Base-by-base conservation (phyloP, 1,140 invertebrate genomes). In the Drosophila kikkawai region DNA sequence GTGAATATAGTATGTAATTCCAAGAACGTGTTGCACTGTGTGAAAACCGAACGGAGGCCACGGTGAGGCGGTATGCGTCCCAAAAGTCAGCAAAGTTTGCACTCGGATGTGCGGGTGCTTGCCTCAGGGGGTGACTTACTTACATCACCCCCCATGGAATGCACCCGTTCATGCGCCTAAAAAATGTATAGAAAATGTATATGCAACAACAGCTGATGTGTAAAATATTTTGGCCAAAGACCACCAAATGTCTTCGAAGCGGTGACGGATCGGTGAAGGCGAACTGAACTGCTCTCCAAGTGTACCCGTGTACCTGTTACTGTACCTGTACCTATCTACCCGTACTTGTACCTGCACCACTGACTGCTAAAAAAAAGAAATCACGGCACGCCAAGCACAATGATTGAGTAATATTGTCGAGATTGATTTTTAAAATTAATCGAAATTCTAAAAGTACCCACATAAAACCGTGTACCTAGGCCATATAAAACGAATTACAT, bases 171-270 rank as follows among this genome's bases (percentile, higher is more conserved):
- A 34, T 67, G 61, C n/a, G 41, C 8, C 37, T 11, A 6, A 9
- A 9, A 32, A 29, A 9, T 15, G 3, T 26, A n/a, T 51, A n/a
- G 11, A n/a, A 3, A 7, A 26, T 12, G 11, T 26, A 39, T 58
- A 29, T 79, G 61, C 67, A 37, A 39, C 39, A 68, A 79, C 45
- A 75, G 69, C 81, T 87, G 86, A 82, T 91, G 75, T 69, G 83
- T 92, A 91, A 92, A 92, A 92, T 92, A 92, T 92, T 91, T 92
- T 92, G 91, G 91, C 90, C 91, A 91, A 91, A 86, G 75, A 51
- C 15, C 34, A 29, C 26, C 26, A 22, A 22, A 29, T 19, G 19
- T 56, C 29, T 59, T 63, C 57, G 50, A 57, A 32, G 32, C 51
- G 51, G 12, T 15, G 29, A 55, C 51, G 55, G 29, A 56, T 26